These are phyloP conservation scores for Verasper variegatus DNA, from an alignment of 2,113 vertebrate species.

Conservation along the genomic window DNA sequence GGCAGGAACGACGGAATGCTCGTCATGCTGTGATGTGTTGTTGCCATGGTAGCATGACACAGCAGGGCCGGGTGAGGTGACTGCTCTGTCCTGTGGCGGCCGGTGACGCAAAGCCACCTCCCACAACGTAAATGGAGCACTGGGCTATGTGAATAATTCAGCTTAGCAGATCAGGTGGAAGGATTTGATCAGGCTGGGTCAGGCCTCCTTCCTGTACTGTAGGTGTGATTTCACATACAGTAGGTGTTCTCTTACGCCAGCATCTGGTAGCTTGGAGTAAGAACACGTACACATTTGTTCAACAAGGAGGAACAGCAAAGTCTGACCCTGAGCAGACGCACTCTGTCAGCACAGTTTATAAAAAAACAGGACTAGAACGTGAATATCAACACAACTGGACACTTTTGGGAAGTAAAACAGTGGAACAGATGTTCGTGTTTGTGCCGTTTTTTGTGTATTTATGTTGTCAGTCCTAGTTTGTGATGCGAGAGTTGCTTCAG, in stretches of 20 bases:
- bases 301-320: background rate
- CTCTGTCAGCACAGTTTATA: background rate
- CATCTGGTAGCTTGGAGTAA: background rate
- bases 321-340: background rate
- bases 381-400: too few relatives aligned
- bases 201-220: background rate
- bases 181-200: conserved; percentile 17
- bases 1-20: conserved; percentile 11
- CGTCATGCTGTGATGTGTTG: conserved; percentile 47
- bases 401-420: background rate
- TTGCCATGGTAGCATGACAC: conserved; percentile 71
- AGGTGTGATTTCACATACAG: conserved; percentile 18
- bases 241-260: conserved; percentile 15
- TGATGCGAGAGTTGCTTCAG: too few relatives aligned
- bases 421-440: too few relatives aligned
- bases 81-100: conserved; percentile 35
- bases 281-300: background rate
- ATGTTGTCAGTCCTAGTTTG: too few relatives aligned
- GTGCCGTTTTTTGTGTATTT: too few relatives aligned
- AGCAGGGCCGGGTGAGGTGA: conserved; percentile 56
- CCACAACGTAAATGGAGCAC: conserved; percentile 66
- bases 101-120: conserved; percentile 64
- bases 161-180: conserved; percentile 61
- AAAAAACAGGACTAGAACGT: background rate
- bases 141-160: conserved; percentile 75